Conservation (phyloP, 2,797 vertebrate species). For the Vipera latastei region DNA sequence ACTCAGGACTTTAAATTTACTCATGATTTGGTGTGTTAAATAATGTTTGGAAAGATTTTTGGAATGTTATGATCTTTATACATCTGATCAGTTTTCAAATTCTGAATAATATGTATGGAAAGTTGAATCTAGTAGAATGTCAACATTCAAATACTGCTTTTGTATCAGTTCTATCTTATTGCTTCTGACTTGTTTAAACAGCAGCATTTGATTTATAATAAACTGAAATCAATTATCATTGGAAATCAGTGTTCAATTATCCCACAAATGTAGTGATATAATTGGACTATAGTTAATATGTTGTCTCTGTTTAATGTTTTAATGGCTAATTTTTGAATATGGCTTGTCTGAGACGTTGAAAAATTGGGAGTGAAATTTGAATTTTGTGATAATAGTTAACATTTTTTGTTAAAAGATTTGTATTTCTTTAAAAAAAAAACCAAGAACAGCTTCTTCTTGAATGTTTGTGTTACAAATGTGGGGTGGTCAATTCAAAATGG, state of each 20-base stretch:
- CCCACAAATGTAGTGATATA: background rate
- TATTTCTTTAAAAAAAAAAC: background rate
- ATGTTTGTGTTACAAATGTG: background rate
- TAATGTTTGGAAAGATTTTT: background rate
- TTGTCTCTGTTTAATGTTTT: background rate
- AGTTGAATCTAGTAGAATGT: background rate
- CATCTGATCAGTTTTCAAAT: background rate
- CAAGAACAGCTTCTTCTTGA: conserved; percentile 1
- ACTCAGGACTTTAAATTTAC: background rate
- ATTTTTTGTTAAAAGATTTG: background rate
- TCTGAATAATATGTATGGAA: background rate
- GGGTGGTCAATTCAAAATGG: conserved; percentile 10
- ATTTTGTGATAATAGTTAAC: background rate
- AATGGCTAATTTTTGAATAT: conserved; percentile 3
- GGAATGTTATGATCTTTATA: background rate
- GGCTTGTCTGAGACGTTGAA: background rate
- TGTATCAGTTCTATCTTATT: background rate
- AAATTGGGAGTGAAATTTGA: background rate
- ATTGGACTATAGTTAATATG: background rate
- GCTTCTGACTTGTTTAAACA: background rate
- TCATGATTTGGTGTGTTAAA: background rate
- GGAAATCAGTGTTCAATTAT: background rate
- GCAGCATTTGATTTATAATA: background rate
- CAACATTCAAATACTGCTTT: background rate
- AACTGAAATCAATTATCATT: background rate